Evolutionary conservation across 92 coral and sea anemone species (phyloP).

Genomic region (Chrysogorgia sp.): DNA sequence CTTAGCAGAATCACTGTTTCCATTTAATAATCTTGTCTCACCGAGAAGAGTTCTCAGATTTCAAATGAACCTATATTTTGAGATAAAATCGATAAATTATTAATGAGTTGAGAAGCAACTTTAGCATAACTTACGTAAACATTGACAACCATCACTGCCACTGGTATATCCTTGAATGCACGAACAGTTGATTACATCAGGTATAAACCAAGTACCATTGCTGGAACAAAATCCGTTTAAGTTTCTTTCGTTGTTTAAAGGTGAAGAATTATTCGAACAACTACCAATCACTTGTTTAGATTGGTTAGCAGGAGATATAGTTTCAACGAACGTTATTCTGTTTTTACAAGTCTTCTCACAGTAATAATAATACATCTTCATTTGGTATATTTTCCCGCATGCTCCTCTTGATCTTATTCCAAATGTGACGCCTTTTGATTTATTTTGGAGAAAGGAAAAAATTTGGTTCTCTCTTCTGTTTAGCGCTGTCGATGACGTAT

Average conservation of each 20-base stretch:
- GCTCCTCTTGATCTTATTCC: slow-evolving; percentile 51
- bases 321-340: slow-evolving; percentile 35
- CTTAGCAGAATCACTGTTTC: no score
- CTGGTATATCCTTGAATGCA: slow-evolving; percentile 46
- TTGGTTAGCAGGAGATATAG: no score
- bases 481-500: no score
- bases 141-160: background rate
- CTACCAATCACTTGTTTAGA: background rate
- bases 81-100: no score
- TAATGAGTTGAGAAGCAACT: no score
- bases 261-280: background rate
- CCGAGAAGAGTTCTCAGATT: no score
- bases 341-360: no score
- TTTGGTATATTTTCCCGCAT: slow-evolving; percentile 55
- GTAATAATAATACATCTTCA: slow-evolving; percentile 59
- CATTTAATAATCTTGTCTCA: no score
- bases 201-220: slow-evolving; percentile 51
- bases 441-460: slow-evolving; percentile 12
- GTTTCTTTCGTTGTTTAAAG: background rate
- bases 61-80: no score
- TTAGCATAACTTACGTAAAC: background rate
- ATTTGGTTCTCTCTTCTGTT: background rate
- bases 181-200: slow-evolving; percentile 25
- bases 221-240: background rate
- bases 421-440: background rate